Conservation (phyloP, 2,888 invertebrate genomes). For the Mythimna ferrago region DNA sequence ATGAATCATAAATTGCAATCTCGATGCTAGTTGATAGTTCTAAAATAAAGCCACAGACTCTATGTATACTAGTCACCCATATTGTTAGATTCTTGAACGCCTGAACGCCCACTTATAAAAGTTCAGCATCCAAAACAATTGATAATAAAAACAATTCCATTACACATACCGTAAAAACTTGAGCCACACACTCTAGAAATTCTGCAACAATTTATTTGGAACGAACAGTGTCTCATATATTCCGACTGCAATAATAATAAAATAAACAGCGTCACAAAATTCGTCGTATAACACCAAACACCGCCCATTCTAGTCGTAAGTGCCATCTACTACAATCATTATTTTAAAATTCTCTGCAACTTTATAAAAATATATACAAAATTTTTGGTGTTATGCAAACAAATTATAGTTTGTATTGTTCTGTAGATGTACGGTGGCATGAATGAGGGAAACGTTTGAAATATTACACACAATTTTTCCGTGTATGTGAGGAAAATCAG, state of each 20-base stretch:
- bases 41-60: neutral
- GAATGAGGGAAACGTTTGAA: conserved; percentile 32
- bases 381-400: conserved; percentile 51
- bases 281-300: conserved; percentile 30
- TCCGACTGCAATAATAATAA: conserved; percentile 61
- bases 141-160: conserved; percentile 28
- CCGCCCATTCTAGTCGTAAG: conserved; percentile 32
- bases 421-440: conserved; percentile 7
- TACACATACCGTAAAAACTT: conserved; percentile 32
- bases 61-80: neutral
- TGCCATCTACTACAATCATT: conserved; percentile 41
- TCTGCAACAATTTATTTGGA: conserved; percentile 50
- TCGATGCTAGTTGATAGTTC: neutral
- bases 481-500: conserved; percentile 14
- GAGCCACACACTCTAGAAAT: conserved; percentile 29
- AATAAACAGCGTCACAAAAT: conserved; percentile 57
- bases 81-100: neutral
- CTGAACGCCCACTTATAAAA: neutral
- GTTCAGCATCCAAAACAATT: conserved; percentile 18
- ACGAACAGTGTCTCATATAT: conserved; percentile 48
- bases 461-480: conserved; percentile 37
- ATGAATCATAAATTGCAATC: conserved; percentile 7
- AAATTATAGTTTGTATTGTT: conserved; percentile 59
- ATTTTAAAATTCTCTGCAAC: conserved; percentile 57
- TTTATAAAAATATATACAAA: conserved; percentile 60